Conservation (phyloP, 2,888 invertebrate genomes). For the Allygus modestus region DNA sequence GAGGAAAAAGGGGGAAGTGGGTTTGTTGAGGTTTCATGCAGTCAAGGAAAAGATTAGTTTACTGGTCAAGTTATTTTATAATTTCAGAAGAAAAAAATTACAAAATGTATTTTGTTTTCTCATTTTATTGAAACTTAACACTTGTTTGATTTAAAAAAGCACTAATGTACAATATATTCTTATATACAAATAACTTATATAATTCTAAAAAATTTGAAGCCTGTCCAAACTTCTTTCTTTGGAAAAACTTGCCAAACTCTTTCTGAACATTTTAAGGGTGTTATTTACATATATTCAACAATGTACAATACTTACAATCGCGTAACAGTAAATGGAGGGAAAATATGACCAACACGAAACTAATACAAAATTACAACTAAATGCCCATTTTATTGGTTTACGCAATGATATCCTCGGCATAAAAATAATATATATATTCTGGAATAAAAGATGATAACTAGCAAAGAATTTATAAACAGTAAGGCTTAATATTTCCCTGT, state of each 20-base stretch:
- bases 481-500: neutral
- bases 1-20: too few relatives aligned
- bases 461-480: neutral
- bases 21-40: neutral
- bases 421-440: neutral
- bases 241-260: conserved; percentile 50
- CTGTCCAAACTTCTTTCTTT: conserved; percentile 46
- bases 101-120: conserved; percentile 43
- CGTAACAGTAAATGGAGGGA: conserved; percentile 41
- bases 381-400: conserved; percentile 27
- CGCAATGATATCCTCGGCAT: neutral
- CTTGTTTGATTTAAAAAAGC: conserved; percentile 53
- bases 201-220: conserved; percentile 42
- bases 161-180: conserved; percentile 59
- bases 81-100: conserved; percentile 40
- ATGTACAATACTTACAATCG: conserved; percentile 35
- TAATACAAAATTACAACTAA: conserved; percentile 32
- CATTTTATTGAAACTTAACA: conserved; percentile 58
- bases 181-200: conserved; percentile 58
- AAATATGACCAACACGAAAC: conserved; percentile 16
- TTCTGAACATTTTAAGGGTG: conserved; percentile 36
- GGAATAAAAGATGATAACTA: neutral
- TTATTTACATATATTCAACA: conserved; percentile 47
- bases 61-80: conserved; percentile 43
- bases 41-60: conserved; percentile 22